Evolutionary conservation across 2,888 invertebrate species (phyloP), one percentile per base, ranked within the genome.

Genomic region (Mayetiola destructor): DNA sequence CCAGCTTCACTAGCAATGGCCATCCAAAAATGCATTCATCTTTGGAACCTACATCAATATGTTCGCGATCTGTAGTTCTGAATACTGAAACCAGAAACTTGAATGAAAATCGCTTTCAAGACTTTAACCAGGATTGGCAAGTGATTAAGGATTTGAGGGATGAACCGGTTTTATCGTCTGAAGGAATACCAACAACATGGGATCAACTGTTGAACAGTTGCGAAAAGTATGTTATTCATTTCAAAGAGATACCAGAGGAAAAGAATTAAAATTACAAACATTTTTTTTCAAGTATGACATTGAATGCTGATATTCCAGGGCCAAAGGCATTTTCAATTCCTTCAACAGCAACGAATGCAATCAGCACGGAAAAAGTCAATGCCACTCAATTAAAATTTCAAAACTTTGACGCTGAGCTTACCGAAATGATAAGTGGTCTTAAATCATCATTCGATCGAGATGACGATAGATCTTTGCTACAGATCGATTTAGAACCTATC

Each of bases 341-440:
- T 5, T 10, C n/a, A 14, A 2, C 35, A 54, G 2, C 54, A 35
- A 30, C 35, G 21, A 21, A 16, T 20, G 35, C 35, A 14, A 12
- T n/a, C 16, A 16, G 20, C 10, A 2, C 6, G 20, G 32, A 30
- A 32, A 32, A 53, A 30, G 20, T 36, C 2, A 54, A 54, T 20
- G 27, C 48, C 14, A 27, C 48, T n/a, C 48, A 53, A 16, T 8
- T 20, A 5, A 53, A 20, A 53, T 53, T 53, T 12, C 35, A 27
- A 29, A 40, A 30, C 20, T 39, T 39, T 8, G 35, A 56, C 29
- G 18, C 40, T 3, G 40, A 48, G 10, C 2, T 57, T 16, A 40
- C 42, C 4, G 12, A 42, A 14, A 23, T 57, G 10, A 35, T 57
- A 57, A 57, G 53, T 35, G 30, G 27, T 35, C 18, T 57, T 14